Evolutionary conservation across 2,797 vertebrate species (phyloP).

Genomic region (Crenuchus spilurus): DNA sequence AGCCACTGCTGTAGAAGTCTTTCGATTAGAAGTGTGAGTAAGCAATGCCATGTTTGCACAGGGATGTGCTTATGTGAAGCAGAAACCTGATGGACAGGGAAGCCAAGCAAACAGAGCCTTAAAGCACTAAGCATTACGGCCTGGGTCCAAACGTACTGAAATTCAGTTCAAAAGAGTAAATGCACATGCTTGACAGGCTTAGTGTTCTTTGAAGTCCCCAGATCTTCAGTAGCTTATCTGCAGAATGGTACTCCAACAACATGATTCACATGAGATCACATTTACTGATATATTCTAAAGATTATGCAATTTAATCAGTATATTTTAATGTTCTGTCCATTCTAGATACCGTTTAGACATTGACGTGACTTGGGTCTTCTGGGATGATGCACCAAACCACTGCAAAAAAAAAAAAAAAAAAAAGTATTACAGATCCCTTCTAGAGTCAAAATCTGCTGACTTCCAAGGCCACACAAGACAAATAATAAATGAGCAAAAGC

Average conservation of each 20-base stretch:
- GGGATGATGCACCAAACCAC: constrained; percentile 12
- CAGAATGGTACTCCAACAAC: background rate
- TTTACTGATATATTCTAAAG: background rate
- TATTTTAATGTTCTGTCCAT: constrained; percentile 1
- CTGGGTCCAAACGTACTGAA: background rate
- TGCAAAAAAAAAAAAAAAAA: constrained; percentile 8
- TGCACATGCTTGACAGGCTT: background rate
- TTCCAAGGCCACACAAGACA: constrained; percentile 41
- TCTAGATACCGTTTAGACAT: background rate
- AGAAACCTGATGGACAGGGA: background rate
- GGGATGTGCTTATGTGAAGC: background rate
- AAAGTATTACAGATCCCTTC: constrained; percentile 7
- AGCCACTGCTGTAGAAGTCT: background rate
- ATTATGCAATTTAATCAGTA: background rate
- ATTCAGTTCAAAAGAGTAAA: background rate
- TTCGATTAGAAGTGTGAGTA: constrained; percentile 24
- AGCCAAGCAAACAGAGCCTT: background rate
- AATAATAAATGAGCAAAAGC: constrained; percentile 44
- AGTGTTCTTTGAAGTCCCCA: background rate
- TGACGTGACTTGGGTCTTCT: background rate
- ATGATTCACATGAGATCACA: background rate
- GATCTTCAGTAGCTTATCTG: background rate
- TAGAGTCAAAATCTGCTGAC: constrained; percentile 28
- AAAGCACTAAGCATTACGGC: background rate
- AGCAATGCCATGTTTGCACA: constrained; percentile 34